Conservation (phyloP, 2,797 vertebrate species). For the Nannoperca obscura region DNA sequence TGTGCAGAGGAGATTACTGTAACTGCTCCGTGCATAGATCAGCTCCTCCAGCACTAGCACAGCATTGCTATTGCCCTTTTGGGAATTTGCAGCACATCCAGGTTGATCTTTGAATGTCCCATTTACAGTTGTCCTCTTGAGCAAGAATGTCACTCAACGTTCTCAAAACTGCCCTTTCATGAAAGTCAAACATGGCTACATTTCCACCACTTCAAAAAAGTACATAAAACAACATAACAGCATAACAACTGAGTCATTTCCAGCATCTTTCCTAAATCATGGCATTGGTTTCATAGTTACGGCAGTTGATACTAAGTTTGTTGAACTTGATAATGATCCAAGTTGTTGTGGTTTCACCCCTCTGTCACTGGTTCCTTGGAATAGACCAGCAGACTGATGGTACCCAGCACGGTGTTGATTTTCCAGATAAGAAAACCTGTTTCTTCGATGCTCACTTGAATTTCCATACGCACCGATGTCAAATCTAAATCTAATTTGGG, state of each 20-base stretch:
- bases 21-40: constrained; percentile 22
- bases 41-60: not conserved
- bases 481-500: not conserved
- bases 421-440: not conserved
- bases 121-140: constrained; percentile 21
- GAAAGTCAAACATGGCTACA: too few species aligned
- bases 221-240: not conserved
- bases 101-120: constrained; percentile 13
- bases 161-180: not conserved
- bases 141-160: not conserved
- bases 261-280: not conserved
- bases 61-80: constrained; percentile 1
- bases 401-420: not conserved
- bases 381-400: not conserved
- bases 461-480: not conserved
- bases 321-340: too few species aligned
- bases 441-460: not conserved
- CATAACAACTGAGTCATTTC: not conserved
- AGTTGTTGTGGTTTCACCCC: not conserved
- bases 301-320: too few species aligned
- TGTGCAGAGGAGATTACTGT: constrained; percentile 65
- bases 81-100: not conserved
- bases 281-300: not conserved
- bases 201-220: too few species aligned
- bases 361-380: not conserved